Base-by-base conservation (phyloP, 1,140 invertebrate genomes). In the Drosophila trapezifrons region DNA sequence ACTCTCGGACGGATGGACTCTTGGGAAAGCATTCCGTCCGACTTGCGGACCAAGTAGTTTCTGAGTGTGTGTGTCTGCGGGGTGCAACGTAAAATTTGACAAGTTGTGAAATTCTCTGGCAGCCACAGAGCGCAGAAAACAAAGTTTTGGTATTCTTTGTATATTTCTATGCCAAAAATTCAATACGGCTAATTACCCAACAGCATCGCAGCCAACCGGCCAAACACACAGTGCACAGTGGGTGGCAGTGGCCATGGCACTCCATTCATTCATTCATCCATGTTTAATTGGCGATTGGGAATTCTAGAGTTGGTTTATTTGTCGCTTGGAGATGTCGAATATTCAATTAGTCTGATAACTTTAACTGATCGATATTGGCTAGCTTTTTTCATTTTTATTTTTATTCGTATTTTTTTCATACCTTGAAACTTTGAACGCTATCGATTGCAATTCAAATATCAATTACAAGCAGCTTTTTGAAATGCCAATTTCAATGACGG, bases 151-250 rank as follows among this genome's bases (percentile, higher is more conserved):
- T 80, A 70, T 89, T 86, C 79, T 83, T 86, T 87, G 83, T 82
- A 58, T 89, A 78, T 78, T 85, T 81, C 78, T 85, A 85, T 83
- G 84, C 71, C 83, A 87, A 86, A 83, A 86, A 87, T 86, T 82
- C 84, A 86, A 86, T 86, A 89, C 76, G 84, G 84, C 83, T 86
- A 86, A 86, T 86, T 86, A 86, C 84, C 29, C 29, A 32, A 9
- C 81, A 83, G 76, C 71, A 79, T 73, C 49, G 43, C 37, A 77
- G 40, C 58, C 35, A 70, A 66, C 58, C 43, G 64, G 9, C 42
- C 63, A 42, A n/a, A n/a, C n/a, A 52, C 17, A 37, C 4, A 0
- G 13, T 40, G 76, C 42, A 86, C 83, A 69, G 62, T 86, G 83
- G 84, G 54, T 9, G 49, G 54, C 22, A 37, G 1, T 43, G 10